phyloP scores from a whole-genome alignment of 2,113 vertebrate species.

The Gambusia holbrooki region DNA sequence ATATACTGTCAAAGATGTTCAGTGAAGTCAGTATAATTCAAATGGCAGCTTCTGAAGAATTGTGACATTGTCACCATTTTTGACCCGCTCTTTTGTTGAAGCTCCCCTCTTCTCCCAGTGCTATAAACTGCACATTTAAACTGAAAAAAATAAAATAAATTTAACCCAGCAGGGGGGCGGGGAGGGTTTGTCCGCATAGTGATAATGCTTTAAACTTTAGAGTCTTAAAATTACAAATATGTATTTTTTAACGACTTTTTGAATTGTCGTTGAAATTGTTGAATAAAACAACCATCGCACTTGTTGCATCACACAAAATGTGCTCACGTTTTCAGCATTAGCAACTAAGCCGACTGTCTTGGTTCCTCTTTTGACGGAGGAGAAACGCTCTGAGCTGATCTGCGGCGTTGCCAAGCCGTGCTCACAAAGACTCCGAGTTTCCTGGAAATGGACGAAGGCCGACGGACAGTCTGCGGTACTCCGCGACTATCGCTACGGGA shows the following conservation, averaged over 20 bases:
- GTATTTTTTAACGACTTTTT: not conserved
- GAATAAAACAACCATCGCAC: not conserved
- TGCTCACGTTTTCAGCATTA: conserved; percentile 15
- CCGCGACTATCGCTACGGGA: rapidly evolving
- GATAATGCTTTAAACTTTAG: not conserved
- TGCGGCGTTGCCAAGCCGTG: not conserved
- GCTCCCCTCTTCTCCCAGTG: too few relatives aligned
- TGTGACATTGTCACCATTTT: too few relatives aligned
- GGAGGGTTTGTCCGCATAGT: too few relatives aligned
- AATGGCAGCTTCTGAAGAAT: too few relatives aligned
- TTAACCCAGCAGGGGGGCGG: too few relatives aligned
- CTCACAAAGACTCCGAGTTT: rapidly evolving
- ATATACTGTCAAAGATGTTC: too few relatives aligned
- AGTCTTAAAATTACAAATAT: not conserved
- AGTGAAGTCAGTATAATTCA: too few relatives aligned
- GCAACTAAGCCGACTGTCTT: not conserved
- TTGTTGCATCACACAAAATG: not conserved
- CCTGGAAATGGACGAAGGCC: conserved; percentile 7
- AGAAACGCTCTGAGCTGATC: rapidly evolving
- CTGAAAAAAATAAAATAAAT: not conserved
- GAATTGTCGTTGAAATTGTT: not conserved
- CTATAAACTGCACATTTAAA: too few relatives aligned
- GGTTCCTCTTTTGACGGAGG: not conserved
- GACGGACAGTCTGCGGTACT: not conserved
- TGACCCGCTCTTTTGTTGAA: too few relatives aligned